Evolutionary conservation across 2,888 invertebrate genomes (phyloP).

Genomic region (Rhamnusium bicolor): DNA sequence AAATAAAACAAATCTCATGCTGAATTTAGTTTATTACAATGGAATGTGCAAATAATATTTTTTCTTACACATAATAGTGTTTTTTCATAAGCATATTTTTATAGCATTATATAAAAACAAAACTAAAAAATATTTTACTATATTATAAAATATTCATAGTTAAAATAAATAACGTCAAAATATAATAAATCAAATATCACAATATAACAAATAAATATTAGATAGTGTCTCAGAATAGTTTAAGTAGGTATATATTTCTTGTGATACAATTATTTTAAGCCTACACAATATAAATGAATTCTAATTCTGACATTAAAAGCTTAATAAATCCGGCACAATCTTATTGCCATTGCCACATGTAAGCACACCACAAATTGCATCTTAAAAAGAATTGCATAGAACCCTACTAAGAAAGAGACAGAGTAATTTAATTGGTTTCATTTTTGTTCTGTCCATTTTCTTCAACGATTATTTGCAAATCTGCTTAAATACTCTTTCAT

Average conservation of each 20-base stretch:
- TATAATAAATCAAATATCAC: conserved; percentile 17
- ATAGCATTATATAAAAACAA: not conserved
- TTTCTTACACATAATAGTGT: conserved; percentile 17
- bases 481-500: not conserved
- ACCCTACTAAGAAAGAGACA: not conserved
- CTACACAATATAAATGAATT: conserved; percentile 7
- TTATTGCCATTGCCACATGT: conserved; percentile 13
- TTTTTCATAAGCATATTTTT: conserved; percentile 7
- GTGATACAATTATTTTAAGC: not conserved
- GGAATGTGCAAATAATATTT: conserved; percentile 31
- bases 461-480: not conserved
- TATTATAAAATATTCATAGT: conserved; percentile 29
- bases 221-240: not conserved
- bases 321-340: not conserved
- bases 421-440: not conserved
- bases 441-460: not conserved
- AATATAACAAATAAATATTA: conserved; percentile 3
- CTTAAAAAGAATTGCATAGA: not conserved
- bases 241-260: conserved; percentile 3
- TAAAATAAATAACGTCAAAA: not conserved
- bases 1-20: not conserved
- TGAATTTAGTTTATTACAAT: conserved; percentile 14
- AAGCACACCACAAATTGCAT: conserved; percentile 1
- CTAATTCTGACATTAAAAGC: conserved; percentile 6
- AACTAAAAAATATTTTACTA: conserved; percentile 29